A percentile compares a stretch with the other conserved stretches of the same genome.
These are phyloP conservation scores for Aphidius gifuensis DNA, from an alignment of 1,140 invertebrate species.

Conservation along the genomic window DNA sequence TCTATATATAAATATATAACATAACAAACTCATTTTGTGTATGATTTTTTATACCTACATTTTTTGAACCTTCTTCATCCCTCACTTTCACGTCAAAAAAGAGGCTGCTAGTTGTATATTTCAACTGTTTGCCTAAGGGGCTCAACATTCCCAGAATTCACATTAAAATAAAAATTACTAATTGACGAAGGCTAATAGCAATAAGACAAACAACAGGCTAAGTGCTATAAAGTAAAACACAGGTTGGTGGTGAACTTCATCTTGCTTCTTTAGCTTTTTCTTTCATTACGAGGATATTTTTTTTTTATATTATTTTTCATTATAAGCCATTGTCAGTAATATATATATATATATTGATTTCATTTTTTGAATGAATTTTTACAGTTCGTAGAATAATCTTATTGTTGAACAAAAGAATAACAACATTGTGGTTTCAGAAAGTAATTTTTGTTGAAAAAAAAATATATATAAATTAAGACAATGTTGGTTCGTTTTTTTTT, in stretches of 20 bases:
- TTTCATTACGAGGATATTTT: neutral
- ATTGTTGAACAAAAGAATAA: too few species aligned
- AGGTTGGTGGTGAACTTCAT: slow-evolving; percentile 39
- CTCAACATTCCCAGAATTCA: slow-evolving; percentile 49
- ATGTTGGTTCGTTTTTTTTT: too few species aligned
- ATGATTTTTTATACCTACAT: slow-evolving; percentile 18
- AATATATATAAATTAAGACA: too few species aligned
- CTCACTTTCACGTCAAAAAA: slow-evolving; percentile 15
- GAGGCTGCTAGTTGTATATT: neutral
- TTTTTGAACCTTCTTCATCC: slow-evolving; percentile 5
- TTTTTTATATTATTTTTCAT: neutral
- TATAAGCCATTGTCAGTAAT: slow-evolving; percentile 29
- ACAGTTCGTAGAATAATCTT: too few species aligned
- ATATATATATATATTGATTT: neutral
- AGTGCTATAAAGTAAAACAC: slow-evolving; percentile 55
- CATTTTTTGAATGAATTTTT: slow-evolving; percentile 10
- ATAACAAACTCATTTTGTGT: slow-evolving; percentile 13
- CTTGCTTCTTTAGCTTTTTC: slow-evolving; percentile 15
- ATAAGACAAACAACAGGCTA: slow-evolving; percentile 55
- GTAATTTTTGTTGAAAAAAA: too few species aligned
- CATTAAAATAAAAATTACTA: slow-evolving; percentile 56
- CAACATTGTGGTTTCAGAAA: too few species aligned
- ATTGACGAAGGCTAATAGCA: slow-evolving; percentile 54
- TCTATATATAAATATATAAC: neutral
- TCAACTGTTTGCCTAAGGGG: slow-evolving; percentile 1